A percentile compares a stretch with the other conserved stretches of the same genome.
These are phyloP conservation scores for Pteruthius melanotis DNA, from an alignment of 2,113 vertebrate genomes.

Conservation along the genomic window DNA sequence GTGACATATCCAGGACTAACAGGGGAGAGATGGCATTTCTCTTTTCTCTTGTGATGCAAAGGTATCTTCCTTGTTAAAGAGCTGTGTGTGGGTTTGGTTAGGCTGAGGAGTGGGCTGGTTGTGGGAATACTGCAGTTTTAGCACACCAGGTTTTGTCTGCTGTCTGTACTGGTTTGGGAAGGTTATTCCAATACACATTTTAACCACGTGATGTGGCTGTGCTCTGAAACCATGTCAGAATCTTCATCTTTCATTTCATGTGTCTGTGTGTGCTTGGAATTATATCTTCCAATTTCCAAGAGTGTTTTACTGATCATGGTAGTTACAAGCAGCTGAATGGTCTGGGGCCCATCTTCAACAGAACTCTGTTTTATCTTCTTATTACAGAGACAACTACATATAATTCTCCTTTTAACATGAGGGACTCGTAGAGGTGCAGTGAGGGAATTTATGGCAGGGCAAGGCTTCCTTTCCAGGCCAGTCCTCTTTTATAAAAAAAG, in stretches of 20 bases:
- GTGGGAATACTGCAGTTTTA: neutral
- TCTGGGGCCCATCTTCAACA: neutral
- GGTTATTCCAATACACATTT: fast-evolving
- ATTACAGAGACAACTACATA: neutral
- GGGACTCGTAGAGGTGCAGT: neutral
- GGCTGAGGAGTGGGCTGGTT: neutral
- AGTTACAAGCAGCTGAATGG: neutral
- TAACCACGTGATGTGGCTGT: neutral
- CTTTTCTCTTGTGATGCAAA: neutral
- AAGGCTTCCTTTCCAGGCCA: neutral
- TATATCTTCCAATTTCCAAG: neutral
- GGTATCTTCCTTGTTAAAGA: neutral
- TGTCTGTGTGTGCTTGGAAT: neutral
- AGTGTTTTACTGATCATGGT: neutral
- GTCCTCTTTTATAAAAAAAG: neutral
- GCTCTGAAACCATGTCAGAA: neutral
- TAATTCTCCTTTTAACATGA: neutral
- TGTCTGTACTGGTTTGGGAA: neutral
- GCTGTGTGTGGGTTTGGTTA: neutral
- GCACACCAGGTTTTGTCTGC: neutral
- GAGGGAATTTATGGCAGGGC: neutral
- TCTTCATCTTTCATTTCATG: neutral
- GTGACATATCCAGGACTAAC: neutral
- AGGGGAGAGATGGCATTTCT: neutral
- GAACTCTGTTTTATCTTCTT: neutral